Evolutionary conservation across 2,888 invertebrate species (phyloP), one percentile per base, ranked within the genome.

Genomic region (Tetragonisca angustula): DNA sequence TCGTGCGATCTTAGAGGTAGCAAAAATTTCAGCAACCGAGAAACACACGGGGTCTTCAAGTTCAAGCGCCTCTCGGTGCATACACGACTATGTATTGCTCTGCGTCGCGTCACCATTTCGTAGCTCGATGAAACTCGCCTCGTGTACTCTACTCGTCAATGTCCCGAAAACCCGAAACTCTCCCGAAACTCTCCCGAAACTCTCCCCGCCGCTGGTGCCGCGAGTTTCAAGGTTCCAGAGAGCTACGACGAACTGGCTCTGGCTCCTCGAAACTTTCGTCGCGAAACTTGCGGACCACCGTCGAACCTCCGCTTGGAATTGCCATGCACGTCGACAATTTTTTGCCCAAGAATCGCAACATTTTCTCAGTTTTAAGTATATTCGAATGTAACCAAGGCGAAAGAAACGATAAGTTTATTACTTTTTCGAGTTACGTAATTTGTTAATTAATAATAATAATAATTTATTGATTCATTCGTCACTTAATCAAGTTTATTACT

Each of bases 61-160:
- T 64, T 32, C 64, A 56, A 72, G n/a, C 77, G 62, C 77, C 52
- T 17, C 36, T 19, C 59, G 36, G 24, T 72, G 50, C 54, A 50
- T 50, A 27, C 61, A 43, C 43, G 43, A 11, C 43, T 43, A 9
- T 43, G 43, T 61, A 24, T 50, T 69, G 52, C n/a, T 21, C 21
- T n/a, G 4, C 21, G 5, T 32, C 21, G 32, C 54, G 24, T 17
- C 50, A 54, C 4, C n/a, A 36, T 36, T 70, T 32, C 70, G 13
- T 15, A 21, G 21, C 24, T 19, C 49, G 70, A 36, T n/a, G n/a
- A 56, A 36, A 56, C 56, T 36, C 54, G 36, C 70, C 70, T 17
- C 0, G n/a, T 5, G n/a, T 5, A 11, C 24, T 27, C 19, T 32
- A 32, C 32, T 32, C 17, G 9, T 0, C 24, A 50, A 68, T 50